These are phyloP conservation scores for Camponotus fellah DNA, from an alignment of 2,888 invertebrate genomes.

Conservation along the genomic window DNA sequence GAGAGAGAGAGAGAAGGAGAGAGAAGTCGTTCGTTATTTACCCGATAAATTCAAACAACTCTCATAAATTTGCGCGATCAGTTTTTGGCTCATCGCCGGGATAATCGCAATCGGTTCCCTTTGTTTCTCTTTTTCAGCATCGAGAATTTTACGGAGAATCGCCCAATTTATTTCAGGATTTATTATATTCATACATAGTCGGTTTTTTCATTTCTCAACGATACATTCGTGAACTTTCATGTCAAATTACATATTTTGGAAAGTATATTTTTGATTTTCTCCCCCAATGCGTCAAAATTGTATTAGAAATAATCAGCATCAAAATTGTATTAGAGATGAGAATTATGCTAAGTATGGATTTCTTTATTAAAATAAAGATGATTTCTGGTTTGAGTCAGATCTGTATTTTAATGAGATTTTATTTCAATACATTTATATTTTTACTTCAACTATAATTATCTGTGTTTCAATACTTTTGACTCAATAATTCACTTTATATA, in stretches of 20 bases:
- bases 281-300: background rate
- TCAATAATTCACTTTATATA: background rate
- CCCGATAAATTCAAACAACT: constrained; percentile 73
- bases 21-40: constrained; percentile 60
- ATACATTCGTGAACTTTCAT: background rate
- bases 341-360: background rate
- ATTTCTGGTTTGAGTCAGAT: background rate
- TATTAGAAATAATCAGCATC: background rate
- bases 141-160: background rate
- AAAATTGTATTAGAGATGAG: background rate
- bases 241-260: background rate
- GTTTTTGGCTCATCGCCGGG: constrained; percentile 70
- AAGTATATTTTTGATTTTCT: background rate
- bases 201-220: background rate
- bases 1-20: no score
- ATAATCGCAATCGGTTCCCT: background rate
- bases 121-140: background rate
- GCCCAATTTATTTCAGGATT: constrained; percentile 28
- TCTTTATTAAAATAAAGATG: background rate
- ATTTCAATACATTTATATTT: constrained; percentile 5
- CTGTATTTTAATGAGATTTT: background rate
- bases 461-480: background rate
- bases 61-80: constrained; percentile 78
- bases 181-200: constrained; percentile 1
- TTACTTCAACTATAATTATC: background rate